Conservation (phyloP, 2,888 invertebrate genomes). For the Onchidella celtica region DNA sequence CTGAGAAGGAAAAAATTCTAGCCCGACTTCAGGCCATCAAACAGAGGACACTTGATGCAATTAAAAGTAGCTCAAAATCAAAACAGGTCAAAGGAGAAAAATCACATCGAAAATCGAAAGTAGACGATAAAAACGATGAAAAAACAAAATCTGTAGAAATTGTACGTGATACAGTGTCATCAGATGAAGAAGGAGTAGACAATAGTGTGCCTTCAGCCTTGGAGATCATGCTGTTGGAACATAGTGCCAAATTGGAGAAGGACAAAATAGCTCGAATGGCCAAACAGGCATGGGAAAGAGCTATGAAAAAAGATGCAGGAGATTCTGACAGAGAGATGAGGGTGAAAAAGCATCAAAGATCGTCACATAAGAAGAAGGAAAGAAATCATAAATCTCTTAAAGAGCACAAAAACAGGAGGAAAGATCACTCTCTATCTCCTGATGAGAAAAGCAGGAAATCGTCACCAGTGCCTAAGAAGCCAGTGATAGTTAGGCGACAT, state of each 20-base stretch:
- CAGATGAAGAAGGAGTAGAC: neutral
- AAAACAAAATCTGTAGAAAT: slow-evolving; percentile 45
- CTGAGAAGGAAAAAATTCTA: slow-evolving; percentile 42
- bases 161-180: slow-evolving; percentile 26
- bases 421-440: slow-evolving; percentile 15
- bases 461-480: slow-evolving; percentile 30
- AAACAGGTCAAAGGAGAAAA: slow-evolving; percentile 24
- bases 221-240: slow-evolving; percentile 45
- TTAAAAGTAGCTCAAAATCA: slow-evolving; percentile 30
- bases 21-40: slow-evolving; percentile 49
- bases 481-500: slow-evolving; percentile 31
- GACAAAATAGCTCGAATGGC: slow-evolving; percentile 48
- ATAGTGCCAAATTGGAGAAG: slow-evolving; percentile 41
- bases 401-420: neutral
- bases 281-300: slow-evolving; percentile 46
- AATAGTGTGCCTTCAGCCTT: slow-evolving; percentile 29
- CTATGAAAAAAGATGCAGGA: slow-evolving; percentile 36
- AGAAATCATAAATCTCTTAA: neutral
- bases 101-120: slow-evolving; percentile 16
- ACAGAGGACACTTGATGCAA: slow-evolving; percentile 41
- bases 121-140: slow-evolving; percentile 33
- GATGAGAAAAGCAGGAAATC: neutral
- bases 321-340: slow-evolving; percentile 9
- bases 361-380: neutral
- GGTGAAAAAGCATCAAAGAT: slow-evolving; percentile 5